Percentiles rank a stretch among this genome's conserved stretches.
phyloP scores from a whole-genome alignment of 2,113 vertebrate species.

The Cyanoramphus novaezelandiae region DNA sequence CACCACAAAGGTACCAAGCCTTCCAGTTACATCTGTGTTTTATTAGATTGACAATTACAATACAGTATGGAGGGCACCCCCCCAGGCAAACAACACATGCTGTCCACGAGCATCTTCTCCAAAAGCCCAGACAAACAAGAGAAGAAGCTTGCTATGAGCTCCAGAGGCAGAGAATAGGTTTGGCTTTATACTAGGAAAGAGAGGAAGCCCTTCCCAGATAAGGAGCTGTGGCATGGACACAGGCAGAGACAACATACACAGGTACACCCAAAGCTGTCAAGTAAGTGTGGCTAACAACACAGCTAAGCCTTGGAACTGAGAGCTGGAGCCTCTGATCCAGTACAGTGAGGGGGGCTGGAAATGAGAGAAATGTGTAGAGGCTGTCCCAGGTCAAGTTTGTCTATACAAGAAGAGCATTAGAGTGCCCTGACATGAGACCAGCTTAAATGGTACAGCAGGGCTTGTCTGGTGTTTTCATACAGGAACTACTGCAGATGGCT shows the following conservation, averaged over 20 bases:
- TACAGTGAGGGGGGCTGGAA: neutral
- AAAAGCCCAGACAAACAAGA: neutral
- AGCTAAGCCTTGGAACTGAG: neutral
- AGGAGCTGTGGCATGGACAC: neutral
- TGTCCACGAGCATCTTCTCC: neutral
- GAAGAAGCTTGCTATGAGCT: neutral
- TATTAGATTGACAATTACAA: slow-evolving; percentile 43
- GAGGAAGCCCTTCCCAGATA: neutral
- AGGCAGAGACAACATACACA: neutral
- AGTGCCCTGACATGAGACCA: neutral
- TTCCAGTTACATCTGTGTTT: neutral
- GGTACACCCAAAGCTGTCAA: neutral
- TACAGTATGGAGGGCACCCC: neutral
- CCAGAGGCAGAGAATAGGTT: neutral
- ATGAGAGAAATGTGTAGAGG: neutral
- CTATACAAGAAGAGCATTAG: neutral
- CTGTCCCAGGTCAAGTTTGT: neutral
- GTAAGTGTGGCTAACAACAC: neutral
- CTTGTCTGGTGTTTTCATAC: neutral
- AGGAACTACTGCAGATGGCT: neutral
- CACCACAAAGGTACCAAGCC: neutral
- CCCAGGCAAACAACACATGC: neutral
- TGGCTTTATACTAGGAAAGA: neutral
- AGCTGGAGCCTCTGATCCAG: neutral
- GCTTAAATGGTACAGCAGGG: neutral